A percentile compares a stretch with the other conserved stretches of the same genome.
Evolutionary conservation across 2,888 invertebrate species (phyloP).

Genomic region (Acrocyrtus sp.): DNA sequence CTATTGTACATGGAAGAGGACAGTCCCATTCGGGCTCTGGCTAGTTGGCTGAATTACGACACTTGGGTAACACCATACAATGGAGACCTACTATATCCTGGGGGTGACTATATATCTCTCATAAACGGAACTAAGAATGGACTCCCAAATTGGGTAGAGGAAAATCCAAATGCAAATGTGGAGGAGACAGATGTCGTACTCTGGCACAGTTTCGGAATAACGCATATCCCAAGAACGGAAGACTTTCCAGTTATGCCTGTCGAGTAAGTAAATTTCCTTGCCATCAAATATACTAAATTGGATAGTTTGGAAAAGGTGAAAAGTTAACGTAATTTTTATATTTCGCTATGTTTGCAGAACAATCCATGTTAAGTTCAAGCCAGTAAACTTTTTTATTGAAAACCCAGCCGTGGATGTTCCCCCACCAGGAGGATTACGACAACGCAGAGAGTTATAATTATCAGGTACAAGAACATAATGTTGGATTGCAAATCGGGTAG

Average conservation of each 20-base stretch:
- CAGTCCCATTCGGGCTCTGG: constrained; percentile 26
- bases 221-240: constrained; percentile 38
- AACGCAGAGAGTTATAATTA: too few relatives aligned
- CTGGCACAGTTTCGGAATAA: constrained; percentile 47
- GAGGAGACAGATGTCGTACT: constrained; percentile 49
- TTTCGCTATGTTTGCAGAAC: too few relatives aligned
- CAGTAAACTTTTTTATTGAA: too few relatives aligned
- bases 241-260: constrained; percentile 53
- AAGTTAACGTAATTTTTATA: too few relatives aligned
- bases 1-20: constrained; percentile 25
- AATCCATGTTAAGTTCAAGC: too few relatives aligned
- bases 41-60: constrained; percentile 31
- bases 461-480: too few relatives aligned
- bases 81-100: constrained; percentile 42
- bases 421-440: too few relatives aligned
- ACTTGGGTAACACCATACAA: constrained; percentile 45
- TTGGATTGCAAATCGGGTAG: too few relatives aligned
- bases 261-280: too few relatives aligned
- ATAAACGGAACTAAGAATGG: constrained; percentile 42
- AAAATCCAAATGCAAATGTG: constrained; percentile 28
- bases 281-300: too few relatives aligned
- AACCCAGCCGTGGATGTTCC: too few relatives aligned
- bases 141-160: constrained; percentile 40
- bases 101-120: constrained; percentile 38
- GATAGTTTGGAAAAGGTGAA: too few relatives aligned